Evolutionary conservation across 2,113 vertebrate species (phyloP).

Genomic region (Saccopteryx leptura): DNA sequence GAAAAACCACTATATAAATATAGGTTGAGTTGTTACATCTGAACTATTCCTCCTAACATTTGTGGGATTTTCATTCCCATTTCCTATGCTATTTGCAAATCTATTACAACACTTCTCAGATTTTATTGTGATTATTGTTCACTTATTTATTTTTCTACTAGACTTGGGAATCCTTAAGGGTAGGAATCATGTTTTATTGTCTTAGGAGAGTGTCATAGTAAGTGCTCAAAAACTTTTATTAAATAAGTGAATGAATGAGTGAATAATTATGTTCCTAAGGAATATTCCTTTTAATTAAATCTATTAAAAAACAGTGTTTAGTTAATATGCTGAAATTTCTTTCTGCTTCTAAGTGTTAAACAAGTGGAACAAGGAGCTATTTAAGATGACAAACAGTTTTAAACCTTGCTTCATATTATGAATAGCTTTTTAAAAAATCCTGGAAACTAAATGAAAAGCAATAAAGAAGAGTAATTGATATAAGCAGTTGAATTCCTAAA

Average conservation of each 20-base stretch:
- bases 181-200: conserved; percentile 49
- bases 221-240: conserved; percentile 30
- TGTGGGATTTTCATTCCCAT: conserved; percentile 3
- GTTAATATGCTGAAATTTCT: conserved; percentile 63
- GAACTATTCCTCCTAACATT: neutral
- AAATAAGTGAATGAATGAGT: conserved; percentile 47
- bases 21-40: neutral
- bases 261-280: conserved; percentile 30
- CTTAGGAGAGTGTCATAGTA: conserved; percentile 15
- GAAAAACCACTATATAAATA: neutral
- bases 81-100: neutral
- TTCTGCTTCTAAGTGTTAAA: conserved; percentile 67
- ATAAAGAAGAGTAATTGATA: conserved; percentile 86
- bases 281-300: conserved; percentile 63
- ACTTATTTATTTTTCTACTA: neutral
- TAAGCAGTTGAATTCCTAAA: conserved; percentile 77
- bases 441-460: conserved; percentile 84
- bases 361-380: conserved; percentile 49
- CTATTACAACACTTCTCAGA: neutral
- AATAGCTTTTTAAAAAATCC: conserved; percentile 69
- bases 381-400: conserved; percentile 75
- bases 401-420: conserved; percentile 68
- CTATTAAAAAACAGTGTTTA: conserved; percentile 63
- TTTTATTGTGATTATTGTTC: conserved; percentile 45
- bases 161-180: conserved; percentile 7